These are phyloP conservation scores for Aegotheles bennettii DNA, from an alignment of 2,113 vertebrate genomes.

Conservation along the genomic window DNA sequence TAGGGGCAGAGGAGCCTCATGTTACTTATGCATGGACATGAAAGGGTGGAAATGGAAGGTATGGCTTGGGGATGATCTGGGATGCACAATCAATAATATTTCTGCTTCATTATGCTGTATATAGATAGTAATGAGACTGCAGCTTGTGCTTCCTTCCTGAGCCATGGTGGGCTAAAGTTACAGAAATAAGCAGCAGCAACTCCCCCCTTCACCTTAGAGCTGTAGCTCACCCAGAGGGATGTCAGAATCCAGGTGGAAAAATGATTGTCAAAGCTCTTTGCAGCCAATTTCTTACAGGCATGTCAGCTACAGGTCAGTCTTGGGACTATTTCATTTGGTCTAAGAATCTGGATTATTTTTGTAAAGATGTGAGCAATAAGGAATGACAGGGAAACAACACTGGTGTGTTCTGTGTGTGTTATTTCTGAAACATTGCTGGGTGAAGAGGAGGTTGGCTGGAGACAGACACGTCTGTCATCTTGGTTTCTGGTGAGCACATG, in stretches of 20 bases:
- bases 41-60: background rate
- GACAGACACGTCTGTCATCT: background rate
- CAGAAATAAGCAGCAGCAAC: background rate
- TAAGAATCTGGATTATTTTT: background rate
- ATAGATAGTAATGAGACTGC: background rate
- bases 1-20: background rate
- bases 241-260: background rate
- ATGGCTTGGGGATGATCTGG: background rate
- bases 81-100: background rate
- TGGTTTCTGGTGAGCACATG: background rate
- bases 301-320: background rate
- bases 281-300: background rate
- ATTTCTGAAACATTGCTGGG: background rate
- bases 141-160: background rate
- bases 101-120: background rate
- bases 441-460: background rate
- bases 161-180: background rate
- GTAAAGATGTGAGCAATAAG: background rate
- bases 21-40: fast-evolving
- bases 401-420: background rate
- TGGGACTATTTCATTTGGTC: background rate
- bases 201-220: too few species aligned
- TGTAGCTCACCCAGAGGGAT: background rate
- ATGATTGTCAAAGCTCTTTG: background rate
- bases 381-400: background rate